A percentile compares a stretch with the other conserved stretches of the same genome.
Conservation (phyloP, 2,797 vertebrate species). For the Parauchenoglanis ngamensis region DNA sequence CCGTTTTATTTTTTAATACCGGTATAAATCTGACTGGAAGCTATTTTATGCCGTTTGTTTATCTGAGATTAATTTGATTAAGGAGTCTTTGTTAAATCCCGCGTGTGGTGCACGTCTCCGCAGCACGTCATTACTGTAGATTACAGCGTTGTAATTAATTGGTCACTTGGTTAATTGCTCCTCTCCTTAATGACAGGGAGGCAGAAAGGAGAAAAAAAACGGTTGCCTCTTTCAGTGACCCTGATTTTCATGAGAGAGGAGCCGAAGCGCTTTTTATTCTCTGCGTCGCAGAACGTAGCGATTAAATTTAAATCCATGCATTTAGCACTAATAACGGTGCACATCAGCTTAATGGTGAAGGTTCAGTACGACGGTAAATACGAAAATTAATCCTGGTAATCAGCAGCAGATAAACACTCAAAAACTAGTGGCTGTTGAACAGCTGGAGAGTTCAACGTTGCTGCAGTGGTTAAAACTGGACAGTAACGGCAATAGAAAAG, state of each 20-base stretch:
- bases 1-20: conserved; percentile 66
- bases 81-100: conserved; percentile 71
- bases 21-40: conserved; percentile 75
- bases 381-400: neutral
- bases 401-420: neutral
- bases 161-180: conserved; percentile 76
- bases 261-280: conserved; percentile 38
- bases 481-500: neutral
- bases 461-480: neutral
- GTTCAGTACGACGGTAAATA: neutral
- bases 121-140: conserved; percentile 70
- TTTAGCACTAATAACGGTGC: neutral
- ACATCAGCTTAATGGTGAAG: neutral
- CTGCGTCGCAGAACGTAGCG: neutral
- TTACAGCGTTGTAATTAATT: conserved; percentile 77
- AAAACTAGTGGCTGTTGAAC: neutral
- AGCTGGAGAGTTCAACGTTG: neutral
- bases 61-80: conserved; percentile 79
- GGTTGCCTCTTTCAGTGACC: conserved; percentile 63
- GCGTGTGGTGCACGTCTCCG: conserved; percentile 66
- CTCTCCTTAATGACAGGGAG: conserved; percentile 71
- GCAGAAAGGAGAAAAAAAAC: conserved; percentile 39
- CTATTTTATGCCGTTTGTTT: conserved; percentile 73
- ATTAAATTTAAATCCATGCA: neutral
- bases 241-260: conserved; percentile 61